Evolutionary conservation across 2,888 invertebrate species (phyloP), one percentile per base, ranked within the genome.

Genomic region (Phorcus lineatus): DNA sequence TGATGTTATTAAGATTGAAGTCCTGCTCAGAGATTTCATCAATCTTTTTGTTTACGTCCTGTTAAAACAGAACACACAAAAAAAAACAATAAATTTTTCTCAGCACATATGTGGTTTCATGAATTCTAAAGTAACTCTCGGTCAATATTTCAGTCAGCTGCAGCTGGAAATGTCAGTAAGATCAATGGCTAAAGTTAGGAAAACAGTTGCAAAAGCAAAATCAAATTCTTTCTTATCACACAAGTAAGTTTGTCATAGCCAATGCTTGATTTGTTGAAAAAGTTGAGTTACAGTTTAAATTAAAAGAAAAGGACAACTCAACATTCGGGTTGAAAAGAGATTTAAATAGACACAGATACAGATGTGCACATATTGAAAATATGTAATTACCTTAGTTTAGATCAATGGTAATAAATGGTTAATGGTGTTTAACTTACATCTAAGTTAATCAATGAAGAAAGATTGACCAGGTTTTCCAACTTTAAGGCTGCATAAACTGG

Each of bases 401-500:
- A n/a, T 36, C 36, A 2, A 7, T 7, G 36, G 36, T 36, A 36
- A 36, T 36, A 36, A 36, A 11, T 6, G 13, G 11, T 47, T 11
- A 1, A 47, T 47, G 11, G 11, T 47, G 22, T 40, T 75, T 62
- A 62, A 85, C 89, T 88, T 83, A 91, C 90, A 19, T 81, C 77
- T 0, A 86, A 52, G 81, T 90, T 84, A 7, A 90, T 80, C 13
- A 83, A 52, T 19, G 84, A 66, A 52, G 88, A 86, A 24, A 91
- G 78, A 66, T 90, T 83, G 78, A 90, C 83, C 7, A 86, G 47
- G 55, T 86, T 57, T 13, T 91, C 83, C 19, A 91, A 80, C 6
- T 89, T 75, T 31, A 91, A 62, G 11, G 90, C 90, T 74, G 79
- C 78, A 81, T 89, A 91, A 1, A 91, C 53, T 0, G 87, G 85